A percentile compares a stretch with the other conserved stretches of the same genome.
phyloP scores from a whole-genome alignment of 2,113 vertebrate species.

The Nibea coibor region DNA sequence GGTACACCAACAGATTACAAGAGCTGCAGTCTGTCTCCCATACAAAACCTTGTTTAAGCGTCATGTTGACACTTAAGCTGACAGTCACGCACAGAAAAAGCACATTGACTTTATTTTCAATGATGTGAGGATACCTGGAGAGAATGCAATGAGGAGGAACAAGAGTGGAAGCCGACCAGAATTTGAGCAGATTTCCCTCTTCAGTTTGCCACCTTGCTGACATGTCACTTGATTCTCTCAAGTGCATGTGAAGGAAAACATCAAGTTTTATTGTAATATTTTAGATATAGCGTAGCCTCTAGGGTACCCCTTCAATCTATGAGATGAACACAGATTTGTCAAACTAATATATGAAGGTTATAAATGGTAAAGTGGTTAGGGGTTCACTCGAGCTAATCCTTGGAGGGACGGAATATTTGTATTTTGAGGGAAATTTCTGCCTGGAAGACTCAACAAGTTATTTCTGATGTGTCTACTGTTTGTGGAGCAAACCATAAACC shows the following conservation, averaged over 20 bases:
- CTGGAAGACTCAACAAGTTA: conserved; percentile 6
- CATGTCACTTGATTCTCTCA: neutral
- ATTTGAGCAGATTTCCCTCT: neutral
- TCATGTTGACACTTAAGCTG: conserved; percentile 58
- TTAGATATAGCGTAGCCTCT: neutral
- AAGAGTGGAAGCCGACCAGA: neutral
- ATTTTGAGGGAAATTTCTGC: neutral
- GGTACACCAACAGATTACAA: conserved; percentile 53
- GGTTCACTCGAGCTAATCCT: neutral
- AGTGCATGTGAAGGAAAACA: neutral
- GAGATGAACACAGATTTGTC: no score
- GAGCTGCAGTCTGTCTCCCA: conserved; percentile 31
- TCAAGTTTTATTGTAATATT: neutral
- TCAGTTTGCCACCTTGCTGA: neutral
- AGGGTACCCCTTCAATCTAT: neutral
- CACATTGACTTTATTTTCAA: conserved; percentile 35
- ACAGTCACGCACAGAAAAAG: conserved; percentile 43
- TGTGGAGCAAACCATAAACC: conserved; percentile 30
- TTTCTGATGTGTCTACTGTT: conserved; percentile 15
- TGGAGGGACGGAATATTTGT: neutral
- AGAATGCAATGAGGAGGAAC: conserved; percentile 19
- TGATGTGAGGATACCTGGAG: conserved; percentile 17
- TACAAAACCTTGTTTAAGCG: conserved; percentile 49
- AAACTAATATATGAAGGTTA: neutral
- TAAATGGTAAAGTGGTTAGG: neutral